A percentile compares a stretch with the other conserved stretches of the same genome.
Conservation (phyloP, 2,888 invertebrate genomes). For the Mesopsocus fuscifrons region DNA sequence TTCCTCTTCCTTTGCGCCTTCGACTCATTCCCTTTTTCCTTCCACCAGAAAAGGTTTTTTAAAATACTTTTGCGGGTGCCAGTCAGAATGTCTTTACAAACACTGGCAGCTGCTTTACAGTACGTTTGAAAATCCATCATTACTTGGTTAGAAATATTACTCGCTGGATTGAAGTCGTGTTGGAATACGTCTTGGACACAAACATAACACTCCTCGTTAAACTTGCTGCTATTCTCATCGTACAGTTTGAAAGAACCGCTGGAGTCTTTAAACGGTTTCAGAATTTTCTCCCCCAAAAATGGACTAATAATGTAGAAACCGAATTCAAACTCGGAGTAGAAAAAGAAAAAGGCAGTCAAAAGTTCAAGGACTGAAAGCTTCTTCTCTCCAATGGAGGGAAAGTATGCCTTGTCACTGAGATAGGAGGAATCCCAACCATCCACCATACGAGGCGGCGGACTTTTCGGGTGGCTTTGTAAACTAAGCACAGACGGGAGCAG, state of each 20-base stretch:
- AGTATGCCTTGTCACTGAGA: background rate
- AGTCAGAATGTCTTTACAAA: too few species aligned
- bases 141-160: background rate
- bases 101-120: too few species aligned
- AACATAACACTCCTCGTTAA: background rate
- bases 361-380: background rate
- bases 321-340: slow-evolving; percentile 1
- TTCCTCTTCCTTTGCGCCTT: too few species aligned
- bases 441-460: background rate
- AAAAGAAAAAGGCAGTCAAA: background rate
- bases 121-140: background rate
- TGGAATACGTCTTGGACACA: slow-evolving; percentile 3
- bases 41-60: too few species aligned
- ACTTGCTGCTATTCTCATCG: background rate
- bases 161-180: background rate
- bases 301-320: slow-evolving; percentile 5
- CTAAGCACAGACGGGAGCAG: background rate
- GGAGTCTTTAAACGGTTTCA: background rate
- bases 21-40: too few species aligned
- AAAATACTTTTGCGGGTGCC: too few species aligned
- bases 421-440: background rate
- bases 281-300: background rate
- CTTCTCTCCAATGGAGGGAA: background rate
- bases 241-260: background rate
- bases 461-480: background rate